A percentile compares a stretch with the other conserved stretches of the same genome.
phyloP scores from a whole-genome alignment of 1,140 invertebrate species.

The Aphelenchoides fujianensis region DNA sequence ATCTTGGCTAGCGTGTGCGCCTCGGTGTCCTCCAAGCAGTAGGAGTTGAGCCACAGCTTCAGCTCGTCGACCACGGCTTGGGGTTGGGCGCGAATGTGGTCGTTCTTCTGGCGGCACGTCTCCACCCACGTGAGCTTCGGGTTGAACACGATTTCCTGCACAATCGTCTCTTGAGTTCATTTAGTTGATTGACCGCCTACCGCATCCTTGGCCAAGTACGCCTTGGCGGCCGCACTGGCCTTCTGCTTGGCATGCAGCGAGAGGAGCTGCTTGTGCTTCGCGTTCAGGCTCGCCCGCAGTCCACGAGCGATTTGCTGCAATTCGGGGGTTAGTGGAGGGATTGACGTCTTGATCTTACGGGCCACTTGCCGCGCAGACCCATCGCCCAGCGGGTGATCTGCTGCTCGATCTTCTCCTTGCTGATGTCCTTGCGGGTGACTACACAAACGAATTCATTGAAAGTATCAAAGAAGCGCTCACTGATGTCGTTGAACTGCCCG shows the following conservation, averaged over 20 bases:
- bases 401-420: too few species aligned
- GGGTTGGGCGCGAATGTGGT: not conserved
- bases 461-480: too few species aligned
- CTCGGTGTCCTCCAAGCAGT: not conserved
- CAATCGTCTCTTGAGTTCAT: not conserved
- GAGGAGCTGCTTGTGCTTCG: too few species aligned
- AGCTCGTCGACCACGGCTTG: not conserved
- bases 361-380: too few species aligned
- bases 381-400: too few species aligned
- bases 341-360: too few species aligned
- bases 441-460: too few species aligned
- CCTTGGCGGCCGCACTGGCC: not conserved
- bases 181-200: not conserved
- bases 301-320: too few species aligned
- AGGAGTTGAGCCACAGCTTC: not conserved
- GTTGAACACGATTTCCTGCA: not conserved
- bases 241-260: not conserved
- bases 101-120: not conserved
- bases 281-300: too few species aligned
- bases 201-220: not conserved
- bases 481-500: too few species aligned
- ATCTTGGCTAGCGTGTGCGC: not conserved
- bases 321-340: too few species aligned
- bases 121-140: not conserved
- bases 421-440: too few species aligned